Conservation (phyloP, 2,113 vertebrate genomes). For the Rallus limicola region DNA sequence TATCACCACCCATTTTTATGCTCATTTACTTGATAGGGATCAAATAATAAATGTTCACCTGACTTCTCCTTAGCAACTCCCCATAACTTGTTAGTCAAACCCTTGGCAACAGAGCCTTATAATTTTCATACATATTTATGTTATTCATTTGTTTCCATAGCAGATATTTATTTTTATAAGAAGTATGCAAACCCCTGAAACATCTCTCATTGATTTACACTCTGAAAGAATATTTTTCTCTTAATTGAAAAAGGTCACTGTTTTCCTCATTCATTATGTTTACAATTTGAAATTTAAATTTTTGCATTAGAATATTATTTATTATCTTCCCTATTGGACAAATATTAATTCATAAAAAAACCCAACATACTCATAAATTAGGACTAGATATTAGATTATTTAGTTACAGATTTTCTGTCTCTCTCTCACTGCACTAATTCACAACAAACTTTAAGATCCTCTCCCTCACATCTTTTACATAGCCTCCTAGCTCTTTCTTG, state of each 20-base stretch:
- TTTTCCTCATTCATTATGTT: constrained; percentile 48
- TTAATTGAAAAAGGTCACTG: constrained; percentile 62
- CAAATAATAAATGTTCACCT: constrained; percentile 68
- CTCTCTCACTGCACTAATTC: background rate
- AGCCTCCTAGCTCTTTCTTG: background rate
- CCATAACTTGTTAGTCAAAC: constrained; percentile 48
- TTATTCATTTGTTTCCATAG: constrained; percentile 62
- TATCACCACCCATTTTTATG: background rate
- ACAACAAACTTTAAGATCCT: background rate
- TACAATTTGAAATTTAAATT: constrained; percentile 62
- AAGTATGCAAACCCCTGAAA: constrained; percentile 46
- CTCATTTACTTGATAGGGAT: constrained; percentile 40
- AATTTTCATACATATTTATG: constrained; percentile 64
- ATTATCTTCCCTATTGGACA: constrained; percentile 31
- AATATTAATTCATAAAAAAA: background rate
- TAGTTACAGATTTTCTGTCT: background rate
- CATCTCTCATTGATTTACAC: constrained; percentile 48
- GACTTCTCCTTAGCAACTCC: constrained; percentile 69
- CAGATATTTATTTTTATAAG: constrained; percentile 54
- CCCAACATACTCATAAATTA: background rate
- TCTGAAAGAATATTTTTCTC: constrained; percentile 48
- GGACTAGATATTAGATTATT: background rate
- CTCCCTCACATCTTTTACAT: background rate
- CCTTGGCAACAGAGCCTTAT: constrained; percentile 43
- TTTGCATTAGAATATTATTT: constrained; percentile 46